These are phyloP conservation scores for Loriculus beryllinus DNA, from an alignment of 2,797 vertebrate genomes.

Conservation along the genomic window DNA sequence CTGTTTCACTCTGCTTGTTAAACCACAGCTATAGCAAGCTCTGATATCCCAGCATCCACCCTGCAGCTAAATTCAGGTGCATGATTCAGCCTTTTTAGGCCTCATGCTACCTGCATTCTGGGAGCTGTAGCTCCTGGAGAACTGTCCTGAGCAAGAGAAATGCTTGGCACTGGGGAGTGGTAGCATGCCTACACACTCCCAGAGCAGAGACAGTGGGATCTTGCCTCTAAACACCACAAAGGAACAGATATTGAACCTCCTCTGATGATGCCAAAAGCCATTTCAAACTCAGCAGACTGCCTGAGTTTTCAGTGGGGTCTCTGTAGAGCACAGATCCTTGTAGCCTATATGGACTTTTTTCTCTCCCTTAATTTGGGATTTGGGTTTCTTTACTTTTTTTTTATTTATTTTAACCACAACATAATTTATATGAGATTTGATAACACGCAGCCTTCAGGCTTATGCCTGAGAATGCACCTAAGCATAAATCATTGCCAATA, in stretches of 20 bases:
- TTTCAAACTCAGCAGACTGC: neutral
- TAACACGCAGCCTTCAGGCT: slow-evolving; percentile 7
- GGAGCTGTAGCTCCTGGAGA: neutral
- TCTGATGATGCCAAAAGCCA: neutral
- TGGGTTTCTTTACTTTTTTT: neutral
- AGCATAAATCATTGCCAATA: slow-evolving; percentile 52
- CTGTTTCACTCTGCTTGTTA: neutral
- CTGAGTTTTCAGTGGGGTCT: neutral
- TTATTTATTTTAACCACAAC: neutral
- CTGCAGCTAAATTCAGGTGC: neutral
- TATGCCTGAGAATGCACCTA: slow-evolving; percentile 26
- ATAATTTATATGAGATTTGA: slow-evolving; percentile 26
- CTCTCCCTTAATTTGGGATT: neutral
- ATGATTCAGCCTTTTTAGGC: neutral
- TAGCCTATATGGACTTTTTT: neutral
- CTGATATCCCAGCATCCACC: neutral
- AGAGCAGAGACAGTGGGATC: neutral
- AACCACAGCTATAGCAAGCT: neutral
- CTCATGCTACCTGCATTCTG: neutral
- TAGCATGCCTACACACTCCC: neutral
- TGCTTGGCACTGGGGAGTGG: neutral
- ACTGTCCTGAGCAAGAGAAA: neutral
- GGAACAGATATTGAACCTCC: neutral
- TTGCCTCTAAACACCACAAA: neutral
- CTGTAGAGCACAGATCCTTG: neutral